These are phyloP conservation scores for Ptychodera flava DNA, from an alignment of 35 echinoderm and acorn worm species.

Conservation along the genomic window DNA sequence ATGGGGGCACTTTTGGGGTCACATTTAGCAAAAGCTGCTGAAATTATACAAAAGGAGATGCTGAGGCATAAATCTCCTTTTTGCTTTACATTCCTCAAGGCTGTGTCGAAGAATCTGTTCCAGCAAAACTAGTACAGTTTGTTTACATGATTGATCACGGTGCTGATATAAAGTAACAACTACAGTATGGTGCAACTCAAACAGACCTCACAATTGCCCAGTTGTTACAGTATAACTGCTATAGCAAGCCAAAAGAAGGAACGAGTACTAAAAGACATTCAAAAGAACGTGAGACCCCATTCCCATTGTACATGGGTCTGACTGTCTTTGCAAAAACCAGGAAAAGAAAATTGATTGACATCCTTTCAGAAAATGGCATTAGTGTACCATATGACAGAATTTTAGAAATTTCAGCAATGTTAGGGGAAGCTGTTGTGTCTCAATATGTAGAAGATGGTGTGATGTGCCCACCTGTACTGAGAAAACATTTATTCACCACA, in stretches of 20 bases:
- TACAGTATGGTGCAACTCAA: neutral
- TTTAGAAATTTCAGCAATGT: too few species aligned
- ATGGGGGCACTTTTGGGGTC: too few species aligned
- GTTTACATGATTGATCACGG: conserved; percentile 41
- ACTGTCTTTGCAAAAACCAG: too few species aligned
- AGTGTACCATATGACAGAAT: too few species aligned
- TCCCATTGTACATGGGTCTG: too few species aligned
- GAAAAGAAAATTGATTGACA: too few species aligned
- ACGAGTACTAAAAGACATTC: neutral
- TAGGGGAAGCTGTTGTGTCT: too few species aligned
- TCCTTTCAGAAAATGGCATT: too few species aligned
- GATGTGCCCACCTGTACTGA: too few species aligned
- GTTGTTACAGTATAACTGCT: neutral
- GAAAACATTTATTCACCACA: too few species aligned
- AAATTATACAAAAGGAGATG: conserved; percentile 25
- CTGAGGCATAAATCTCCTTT: conserved; percentile 7
- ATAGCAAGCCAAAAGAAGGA: neutral
- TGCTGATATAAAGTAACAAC: conserved; percentile 24
- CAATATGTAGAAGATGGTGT: too few species aligned
- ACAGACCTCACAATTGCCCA: neutral
- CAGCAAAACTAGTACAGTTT: conserved; percentile 13
- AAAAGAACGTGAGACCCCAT: neutral
- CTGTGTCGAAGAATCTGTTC: conserved; percentile 10
- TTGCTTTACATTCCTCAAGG: neutral
- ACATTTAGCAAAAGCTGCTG: conserved; percentile 25